phyloP scores from a whole-genome alignment of 1,140 invertebrate genomes.

The Drosophila sp. region DNA sequence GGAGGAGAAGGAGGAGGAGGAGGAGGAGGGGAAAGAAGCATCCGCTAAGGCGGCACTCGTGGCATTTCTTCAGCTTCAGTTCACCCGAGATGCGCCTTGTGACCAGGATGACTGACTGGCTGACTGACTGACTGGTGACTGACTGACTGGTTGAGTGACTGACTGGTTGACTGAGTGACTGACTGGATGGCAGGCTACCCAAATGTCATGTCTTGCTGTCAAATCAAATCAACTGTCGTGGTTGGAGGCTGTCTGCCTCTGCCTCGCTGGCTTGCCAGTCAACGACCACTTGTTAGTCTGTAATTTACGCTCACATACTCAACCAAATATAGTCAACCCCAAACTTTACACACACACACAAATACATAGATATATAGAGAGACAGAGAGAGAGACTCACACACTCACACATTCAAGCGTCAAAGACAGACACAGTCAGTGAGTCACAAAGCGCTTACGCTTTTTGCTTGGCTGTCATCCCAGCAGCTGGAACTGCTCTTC shows the following conservation, averaged over 20 bases:
- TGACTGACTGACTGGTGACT: constrained; percentile 3
- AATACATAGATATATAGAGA: constrained; percentile 12
- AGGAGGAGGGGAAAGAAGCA: background rate
- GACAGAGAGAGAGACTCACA: constrained; percentile 19
- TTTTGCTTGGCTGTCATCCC: constrained; percentile 57
- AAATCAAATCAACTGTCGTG: constrained; percentile 82
- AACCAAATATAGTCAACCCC: constrained; percentile 28
- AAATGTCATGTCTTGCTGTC: constrained; percentile 81
- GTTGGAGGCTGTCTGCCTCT: constrained; percentile 70
- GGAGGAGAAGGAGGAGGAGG: constrained; percentile 3
- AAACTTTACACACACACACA: constrained; percentile 21
- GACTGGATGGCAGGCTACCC: constrained; percentile 50
- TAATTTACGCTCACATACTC: constrained; percentile 68
- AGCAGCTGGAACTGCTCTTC: constrained; percentile 32
- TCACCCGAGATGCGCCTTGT: constrained; percentile 62
- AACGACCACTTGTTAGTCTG: constrained; percentile 83
- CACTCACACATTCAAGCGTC: constrained; percentile 40
- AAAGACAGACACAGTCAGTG: constrained; percentile 60
- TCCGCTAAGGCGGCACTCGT: constrained; percentile 50
- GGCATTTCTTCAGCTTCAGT: constrained; percentile 74
- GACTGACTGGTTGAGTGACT: too few species aligned
- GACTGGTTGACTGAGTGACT: too few species aligned
- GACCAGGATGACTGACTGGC: constrained; percentile 19
- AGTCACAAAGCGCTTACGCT: constrained; percentile 75
- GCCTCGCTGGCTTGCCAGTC: constrained; percentile 79